Conservation (phyloP, 2,113 vertebrate genomes). For the Sus scrofa region DNA sequence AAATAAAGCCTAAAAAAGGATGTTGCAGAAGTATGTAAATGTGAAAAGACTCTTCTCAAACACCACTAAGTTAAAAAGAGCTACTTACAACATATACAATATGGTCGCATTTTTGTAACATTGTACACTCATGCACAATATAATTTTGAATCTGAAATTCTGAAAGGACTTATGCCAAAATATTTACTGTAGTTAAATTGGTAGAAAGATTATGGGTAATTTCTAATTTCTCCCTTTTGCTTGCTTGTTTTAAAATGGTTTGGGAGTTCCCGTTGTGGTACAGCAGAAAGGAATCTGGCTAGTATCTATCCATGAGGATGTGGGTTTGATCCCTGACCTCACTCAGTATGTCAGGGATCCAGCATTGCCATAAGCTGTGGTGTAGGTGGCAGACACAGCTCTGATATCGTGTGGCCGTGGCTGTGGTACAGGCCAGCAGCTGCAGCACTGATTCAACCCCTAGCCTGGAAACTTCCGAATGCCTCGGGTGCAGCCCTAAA, state of each 20-base stretch:
- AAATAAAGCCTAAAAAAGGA: conserved; percentile 1
- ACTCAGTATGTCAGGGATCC: no score
- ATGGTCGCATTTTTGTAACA: conserved; percentile 28
- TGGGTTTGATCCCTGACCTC: no score
- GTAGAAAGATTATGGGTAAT: not conserved
- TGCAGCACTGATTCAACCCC: no score
- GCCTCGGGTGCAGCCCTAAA: no score
- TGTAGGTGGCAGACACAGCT: no score
- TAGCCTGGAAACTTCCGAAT: no score
- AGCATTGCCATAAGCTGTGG: no score
- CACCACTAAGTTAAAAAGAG: not conserved
- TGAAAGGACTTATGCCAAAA: conserved; percentile 44
- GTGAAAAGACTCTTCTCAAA: conserved; percentile 33
- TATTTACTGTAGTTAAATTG: conserved; percentile 3
- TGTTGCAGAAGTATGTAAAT: conserved; percentile 31
- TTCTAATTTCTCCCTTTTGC: not conserved
- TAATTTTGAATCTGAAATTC: conserved; percentile 61
- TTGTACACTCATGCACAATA: not conserved
- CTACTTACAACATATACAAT: conserved; percentile 11
- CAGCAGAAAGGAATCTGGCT: no score
- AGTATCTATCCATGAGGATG: no score
- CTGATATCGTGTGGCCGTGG: no score
- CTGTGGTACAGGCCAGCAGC: no score
- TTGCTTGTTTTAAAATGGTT: conserved; percentile 27
- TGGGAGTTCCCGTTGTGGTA: no score